Conservation (phyloP, 2,888 invertebrate genomes). For the Polymixis lichenea region DNA sequence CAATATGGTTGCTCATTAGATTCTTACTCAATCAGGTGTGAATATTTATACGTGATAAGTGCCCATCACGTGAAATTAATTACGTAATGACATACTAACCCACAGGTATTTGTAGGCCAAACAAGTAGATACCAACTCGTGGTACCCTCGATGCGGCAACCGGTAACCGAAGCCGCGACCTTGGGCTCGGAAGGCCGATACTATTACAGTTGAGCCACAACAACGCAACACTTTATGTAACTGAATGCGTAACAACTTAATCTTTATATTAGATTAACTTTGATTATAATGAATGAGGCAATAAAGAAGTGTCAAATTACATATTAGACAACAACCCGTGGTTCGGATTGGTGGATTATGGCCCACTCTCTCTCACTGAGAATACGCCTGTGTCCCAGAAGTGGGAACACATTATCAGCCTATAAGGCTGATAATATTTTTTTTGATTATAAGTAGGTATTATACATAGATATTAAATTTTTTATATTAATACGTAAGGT, state of each 20-base stretch:
- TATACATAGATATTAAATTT: too few species aligned
- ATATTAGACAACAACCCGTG: too few species aligned
- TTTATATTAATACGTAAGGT: too few species aligned
- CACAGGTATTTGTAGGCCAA: constrained; percentile 9
- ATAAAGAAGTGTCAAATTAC: not conserved
- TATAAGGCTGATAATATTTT: too few species aligned
- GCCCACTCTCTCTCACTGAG: too few species aligned
- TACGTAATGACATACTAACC: constrained; percentile 30
- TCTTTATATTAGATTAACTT: constrained; percentile 11
- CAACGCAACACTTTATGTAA: constrained; percentile 38
- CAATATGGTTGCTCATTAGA: not conserved
- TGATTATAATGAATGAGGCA: not conserved
- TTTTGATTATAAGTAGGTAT: too few species aligned
- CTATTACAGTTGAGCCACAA: not conserved
- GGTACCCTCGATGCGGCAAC: constrained; percentile 30
- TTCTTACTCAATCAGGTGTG: not conserved
- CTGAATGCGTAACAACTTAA: not conserved
- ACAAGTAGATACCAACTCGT: not conserved
- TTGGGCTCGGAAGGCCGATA: constrained; percentile 4
- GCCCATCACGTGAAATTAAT: not conserved
- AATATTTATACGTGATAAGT: not conserved
- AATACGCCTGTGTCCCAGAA: too few species aligned
- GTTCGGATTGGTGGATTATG: too few species aligned
- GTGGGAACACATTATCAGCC: too few species aligned
- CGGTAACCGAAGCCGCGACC: constrained; percentile 33